Base-by-base conservation (phyloP, 2,113 vertebrate genomes). In the Limnothrissa miodon region DNA sequence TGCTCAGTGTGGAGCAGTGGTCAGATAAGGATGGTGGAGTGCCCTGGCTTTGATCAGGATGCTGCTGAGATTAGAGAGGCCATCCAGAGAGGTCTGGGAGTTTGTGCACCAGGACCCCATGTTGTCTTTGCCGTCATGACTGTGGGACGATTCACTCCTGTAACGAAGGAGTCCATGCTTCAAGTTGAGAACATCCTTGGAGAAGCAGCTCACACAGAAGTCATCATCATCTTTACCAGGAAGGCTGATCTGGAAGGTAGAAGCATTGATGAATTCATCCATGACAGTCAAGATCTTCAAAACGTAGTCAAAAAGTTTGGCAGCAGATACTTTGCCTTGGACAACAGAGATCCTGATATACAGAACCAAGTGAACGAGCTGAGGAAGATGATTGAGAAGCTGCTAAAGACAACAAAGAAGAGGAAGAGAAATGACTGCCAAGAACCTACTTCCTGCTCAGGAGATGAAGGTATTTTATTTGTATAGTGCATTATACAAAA, bases 211-310 rank as follows among this genome's bases (percentile, higher is more conserved):
- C 62, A 10, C 36, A 81, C 78, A 29, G 33, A 48, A 44, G 81
- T 56, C 66, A 42, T 86, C 66, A 83, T 86, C 36, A 29, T 83
- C 0, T 81, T 86, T 36, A 83, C 85, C 44, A 53, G 82, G 51
- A 78, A n/a, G 5, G 74, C 83, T 19, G 8, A 70, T 45, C 78
- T 86, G 70, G 44, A 70, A 1, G 79, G 36, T 1, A 70, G 48
- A 70, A 0, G 21, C 13, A 82, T 82, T 79, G 78, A 81, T 42
- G 39, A 0, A 19, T 86, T 81, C 21, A 79, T 86, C 36, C 25
- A 81, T 1, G 33, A 79, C 13, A 78, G 42, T 84, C 6, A 36
- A 45, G 33, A 86, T 17, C 51, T 83, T 13, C 23, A 2, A n/a
- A 0, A 46, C 56, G 1, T 79, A 15, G 48, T 86, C 53, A 29